Conservation (phyloP, 2,113 vertebrate genomes). For the Bos javanicus region DNA sequence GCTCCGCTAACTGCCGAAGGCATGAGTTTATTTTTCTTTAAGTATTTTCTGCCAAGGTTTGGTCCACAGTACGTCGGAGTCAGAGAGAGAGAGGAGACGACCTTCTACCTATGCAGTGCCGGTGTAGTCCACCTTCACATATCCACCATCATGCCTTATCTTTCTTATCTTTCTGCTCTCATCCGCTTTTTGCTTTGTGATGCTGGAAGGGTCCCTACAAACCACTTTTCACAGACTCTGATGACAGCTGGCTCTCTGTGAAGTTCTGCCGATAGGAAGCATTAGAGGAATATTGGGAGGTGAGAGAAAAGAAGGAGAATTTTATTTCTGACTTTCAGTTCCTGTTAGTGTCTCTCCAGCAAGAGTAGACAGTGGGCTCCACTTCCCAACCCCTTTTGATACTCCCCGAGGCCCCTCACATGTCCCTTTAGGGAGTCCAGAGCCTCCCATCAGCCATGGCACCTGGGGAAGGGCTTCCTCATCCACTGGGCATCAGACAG, state of each 20-base stretch:
- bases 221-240: not conserved
- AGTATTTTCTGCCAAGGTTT: not conserved
- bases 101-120: not conserved
- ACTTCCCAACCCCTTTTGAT: not conserved
- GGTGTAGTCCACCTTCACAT: not conserved
- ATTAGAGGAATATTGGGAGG: not conserved
- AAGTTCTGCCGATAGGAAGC: not conserved
- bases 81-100: not conserved
- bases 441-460: too few relatives aligned
- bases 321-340: not conserved
- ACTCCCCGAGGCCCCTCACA: accelerated
- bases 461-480: not conserved
- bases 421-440: not conserved
- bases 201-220: not conserved
- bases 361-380: not conserved
- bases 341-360: not conserved
- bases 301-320: not conserved
- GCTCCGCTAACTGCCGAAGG: not conserved
- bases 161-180: not conserved
- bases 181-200: not conserved
- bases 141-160: accelerated
- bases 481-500: not conserved
- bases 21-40: slow-evolving; percentile 20
- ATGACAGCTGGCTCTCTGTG: not conserved
- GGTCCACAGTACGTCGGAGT: not conserved